A percentile compares a stretch with the other conserved stretches of the same genome.
These are phyloP conservation scores for Formicarius rufipectus DNA, from an alignment of 2,113 vertebrate genomes.

Conservation along the genomic window DNA sequence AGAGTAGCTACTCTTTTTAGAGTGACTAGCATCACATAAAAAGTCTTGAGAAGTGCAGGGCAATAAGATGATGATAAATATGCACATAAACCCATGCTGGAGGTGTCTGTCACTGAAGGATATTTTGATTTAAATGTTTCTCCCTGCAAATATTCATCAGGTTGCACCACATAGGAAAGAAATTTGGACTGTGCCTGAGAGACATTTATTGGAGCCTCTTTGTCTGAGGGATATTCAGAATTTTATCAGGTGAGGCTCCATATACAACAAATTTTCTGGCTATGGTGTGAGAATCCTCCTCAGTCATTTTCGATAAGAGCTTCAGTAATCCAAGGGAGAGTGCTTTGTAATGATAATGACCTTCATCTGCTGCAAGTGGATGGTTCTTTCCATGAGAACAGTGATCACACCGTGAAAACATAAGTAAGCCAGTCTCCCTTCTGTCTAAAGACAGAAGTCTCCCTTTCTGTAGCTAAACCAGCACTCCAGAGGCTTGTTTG, in stretches of 20 bases:
- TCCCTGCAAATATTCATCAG: neutral
- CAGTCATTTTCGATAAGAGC: neutral
- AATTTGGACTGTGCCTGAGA: neutral
- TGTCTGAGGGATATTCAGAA: neutral
- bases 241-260: neutral
- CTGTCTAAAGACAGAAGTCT: too few species aligned
- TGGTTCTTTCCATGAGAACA: neutral
- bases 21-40: neutral
- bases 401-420: neutral
- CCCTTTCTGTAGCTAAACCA: too few species aligned
- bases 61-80: neutral
- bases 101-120: neutral
- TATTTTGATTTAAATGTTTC: neutral
- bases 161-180: neutral
- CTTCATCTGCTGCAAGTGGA: neutral
- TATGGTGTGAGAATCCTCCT: neutral
- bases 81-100: neutral
- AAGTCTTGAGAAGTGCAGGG: neutral
- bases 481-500: neutral
- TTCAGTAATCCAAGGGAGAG: neutral
- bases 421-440: neutral
- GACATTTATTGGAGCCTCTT: neutral
- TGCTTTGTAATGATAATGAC: neutral
- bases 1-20: neutral
- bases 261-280: neutral